A percentile compares a stretch with the other conserved stretches of the same genome.
Conservation (phyloP, 2,888 invertebrate species). For the Troides oblongomaculatus region DNA sequence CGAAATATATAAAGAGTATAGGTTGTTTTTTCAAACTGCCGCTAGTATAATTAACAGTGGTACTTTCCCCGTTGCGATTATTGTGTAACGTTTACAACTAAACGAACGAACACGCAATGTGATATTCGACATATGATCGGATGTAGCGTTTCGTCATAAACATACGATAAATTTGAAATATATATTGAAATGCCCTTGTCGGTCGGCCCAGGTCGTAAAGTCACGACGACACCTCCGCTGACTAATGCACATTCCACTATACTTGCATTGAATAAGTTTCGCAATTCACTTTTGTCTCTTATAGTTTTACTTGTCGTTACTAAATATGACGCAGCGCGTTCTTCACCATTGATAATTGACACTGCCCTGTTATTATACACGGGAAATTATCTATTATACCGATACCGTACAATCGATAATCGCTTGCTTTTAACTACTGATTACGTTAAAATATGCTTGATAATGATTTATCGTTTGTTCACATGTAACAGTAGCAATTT, state of each 20-base stretch:
- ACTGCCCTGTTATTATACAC: slow-evolving; percentile 4
- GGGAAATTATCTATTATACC: slow-evolving; percentile 2
- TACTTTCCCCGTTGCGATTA: neutral
- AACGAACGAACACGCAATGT: no score
- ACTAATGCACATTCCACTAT: slow-evolving; percentile 16
- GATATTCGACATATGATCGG: no score
- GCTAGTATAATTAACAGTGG: neutral
- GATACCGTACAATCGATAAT: slow-evolving; percentile 16
- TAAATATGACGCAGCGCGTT: slow-evolving; percentile 30
- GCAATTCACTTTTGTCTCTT: slow-evolving; percentile 30
- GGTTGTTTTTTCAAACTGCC: no score
- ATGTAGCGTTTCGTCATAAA: neutral
- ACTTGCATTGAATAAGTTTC: slow-evolving; percentile 28
- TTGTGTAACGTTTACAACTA: no score
- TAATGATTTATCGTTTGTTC: slow-evolving; percentile 8
- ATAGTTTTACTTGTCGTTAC: slow-evolving; percentile 33
- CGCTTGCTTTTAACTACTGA: neutral
- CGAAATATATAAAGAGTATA: no score
- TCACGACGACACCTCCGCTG: slow-evolving; percentile 5
- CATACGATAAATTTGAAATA: neutral
- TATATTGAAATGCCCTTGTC: no score
- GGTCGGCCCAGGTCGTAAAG: no score
- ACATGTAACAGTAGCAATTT: neutral
- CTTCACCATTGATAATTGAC: slow-evolving; percentile 8
- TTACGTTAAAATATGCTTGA: neutral